These are phyloP conservation scores for Myioborus melanocephalus DNA, from an alignment of 2,797 vertebrate genomes.

Conservation along the genomic window DNA sequence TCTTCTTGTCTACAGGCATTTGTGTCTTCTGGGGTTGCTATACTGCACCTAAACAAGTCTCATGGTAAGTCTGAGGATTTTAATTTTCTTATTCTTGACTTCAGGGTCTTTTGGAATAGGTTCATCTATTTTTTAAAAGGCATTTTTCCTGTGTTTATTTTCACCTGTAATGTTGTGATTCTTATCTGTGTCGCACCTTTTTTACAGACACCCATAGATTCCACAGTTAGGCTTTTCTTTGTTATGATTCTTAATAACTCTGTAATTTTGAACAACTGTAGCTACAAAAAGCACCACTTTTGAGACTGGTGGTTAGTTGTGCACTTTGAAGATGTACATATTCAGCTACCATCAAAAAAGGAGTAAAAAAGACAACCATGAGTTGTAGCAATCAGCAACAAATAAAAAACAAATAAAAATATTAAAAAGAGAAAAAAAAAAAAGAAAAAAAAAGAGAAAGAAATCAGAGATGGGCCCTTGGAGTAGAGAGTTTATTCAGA, in stretches of 20 bases:
- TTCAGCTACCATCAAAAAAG: neutral
- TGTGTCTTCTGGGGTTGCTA: neutral
- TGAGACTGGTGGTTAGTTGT: neutral
- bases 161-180: neutral
- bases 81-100: neutral
- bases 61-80: neutral
- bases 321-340: fast-evolving
- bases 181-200: neutral
- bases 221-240: neutral
- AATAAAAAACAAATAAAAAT: neutral
- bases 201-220: neutral
- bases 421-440: too few species aligned
- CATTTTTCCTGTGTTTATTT: neutral
- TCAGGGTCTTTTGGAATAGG: neutral
- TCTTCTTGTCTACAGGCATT: neutral
- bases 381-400: neutral
- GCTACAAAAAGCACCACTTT: neutral
- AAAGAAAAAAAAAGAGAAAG: neutral
- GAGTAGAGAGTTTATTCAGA: neutral
- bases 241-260: neutral
- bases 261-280: neutral
- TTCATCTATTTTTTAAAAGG: neutral
- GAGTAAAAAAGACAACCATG: fast-evolving
- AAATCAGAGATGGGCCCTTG: neutral
- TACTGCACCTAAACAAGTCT: neutral